Conservation (phyloP, 1,140 invertebrate genomes). For the Panulirus ornatus region DNA sequence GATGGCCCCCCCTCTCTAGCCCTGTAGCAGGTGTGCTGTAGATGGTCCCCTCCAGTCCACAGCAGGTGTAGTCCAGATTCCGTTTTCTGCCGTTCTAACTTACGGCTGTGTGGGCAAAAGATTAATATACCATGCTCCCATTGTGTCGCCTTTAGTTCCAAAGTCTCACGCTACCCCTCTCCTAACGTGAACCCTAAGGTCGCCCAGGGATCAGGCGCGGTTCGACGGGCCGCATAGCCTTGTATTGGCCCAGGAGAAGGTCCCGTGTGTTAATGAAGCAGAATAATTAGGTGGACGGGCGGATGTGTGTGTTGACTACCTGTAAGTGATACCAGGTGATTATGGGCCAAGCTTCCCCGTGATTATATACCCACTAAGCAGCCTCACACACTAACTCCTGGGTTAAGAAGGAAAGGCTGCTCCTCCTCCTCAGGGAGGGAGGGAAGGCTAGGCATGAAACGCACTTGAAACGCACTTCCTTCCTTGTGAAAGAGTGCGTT, state of each 20-base stretch:
- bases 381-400: conserved; percentile 21
- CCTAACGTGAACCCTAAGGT: neutral
- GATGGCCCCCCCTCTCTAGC: too few species aligned
- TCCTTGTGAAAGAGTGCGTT: neutral
- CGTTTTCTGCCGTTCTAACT: neutral
- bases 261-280: conserved; percentile 23
- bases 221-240: neutral
- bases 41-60: neutral
- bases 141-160: neutral
- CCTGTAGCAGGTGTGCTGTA: too few species aligned
- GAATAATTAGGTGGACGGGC: conserved; percentile 21
- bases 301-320: conserved; percentile 41
- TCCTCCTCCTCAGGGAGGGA: too few species aligned
- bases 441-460: neutral
- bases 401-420: conserved; percentile 29
- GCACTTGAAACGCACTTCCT: neutral
- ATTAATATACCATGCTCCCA: neutral
- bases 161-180: neutral
- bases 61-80: neutral
- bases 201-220: neutral
- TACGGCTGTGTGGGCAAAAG: neutral
- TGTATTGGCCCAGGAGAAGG: conserved; percentile 18
- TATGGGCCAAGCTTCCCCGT: conserved; percentile 18
- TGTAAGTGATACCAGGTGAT: conserved; percentile 43
- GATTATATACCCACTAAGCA: conserved; percentile 19